Percentiles rank a stretch among this genome's conserved stretches.
Conservation (phyloP, 2,113 vertebrate species). For the Perognathus longimembris region DNA sequence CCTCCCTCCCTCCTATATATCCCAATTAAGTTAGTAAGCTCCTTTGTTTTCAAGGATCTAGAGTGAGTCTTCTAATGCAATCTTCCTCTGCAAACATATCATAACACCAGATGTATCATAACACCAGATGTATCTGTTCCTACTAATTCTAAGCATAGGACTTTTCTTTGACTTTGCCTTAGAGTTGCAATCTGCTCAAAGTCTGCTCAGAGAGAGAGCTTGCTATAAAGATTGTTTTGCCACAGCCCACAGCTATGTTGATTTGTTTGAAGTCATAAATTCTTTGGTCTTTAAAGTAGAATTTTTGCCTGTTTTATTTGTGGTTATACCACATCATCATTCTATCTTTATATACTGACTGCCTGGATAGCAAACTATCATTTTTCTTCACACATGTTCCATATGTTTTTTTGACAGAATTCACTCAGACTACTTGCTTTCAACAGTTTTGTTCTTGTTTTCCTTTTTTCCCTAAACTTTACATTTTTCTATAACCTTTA, state of each 20-base stretch:
- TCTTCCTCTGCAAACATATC: not conserved
- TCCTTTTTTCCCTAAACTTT: constrained; percentile 16
- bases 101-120: not conserved
- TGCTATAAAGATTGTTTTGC: constrained; percentile 60
- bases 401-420: constrained; percentile 50
- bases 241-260: constrained; percentile 61
- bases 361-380: constrained; percentile 16
- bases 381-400: constrained; percentile 60
- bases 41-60: not conserved
- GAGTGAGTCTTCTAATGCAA: not conserved
- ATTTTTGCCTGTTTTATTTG: constrained; percentile 64
- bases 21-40: not conserved
- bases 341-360: constrained; percentile 24
- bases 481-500: not conserved
- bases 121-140: constrained; percentile 9
- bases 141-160: constrained; percentile 47
- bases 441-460: constrained; percentile 5
- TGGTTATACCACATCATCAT: constrained; percentile 56
- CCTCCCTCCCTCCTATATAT: not conserved
- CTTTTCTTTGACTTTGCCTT: constrained; percentile 35
- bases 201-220: constrained; percentile 39
- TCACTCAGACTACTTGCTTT: constrained; percentile 50
- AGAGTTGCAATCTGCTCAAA: constrained; percentile 51
- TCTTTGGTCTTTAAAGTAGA: constrained; percentile 66
- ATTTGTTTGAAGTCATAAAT: constrained; percentile 69